These are phyloP conservation scores for Ferrisia virgata DNA, from an alignment of 2,888 invertebrate genomes.

Conservation along the genomic window DNA sequence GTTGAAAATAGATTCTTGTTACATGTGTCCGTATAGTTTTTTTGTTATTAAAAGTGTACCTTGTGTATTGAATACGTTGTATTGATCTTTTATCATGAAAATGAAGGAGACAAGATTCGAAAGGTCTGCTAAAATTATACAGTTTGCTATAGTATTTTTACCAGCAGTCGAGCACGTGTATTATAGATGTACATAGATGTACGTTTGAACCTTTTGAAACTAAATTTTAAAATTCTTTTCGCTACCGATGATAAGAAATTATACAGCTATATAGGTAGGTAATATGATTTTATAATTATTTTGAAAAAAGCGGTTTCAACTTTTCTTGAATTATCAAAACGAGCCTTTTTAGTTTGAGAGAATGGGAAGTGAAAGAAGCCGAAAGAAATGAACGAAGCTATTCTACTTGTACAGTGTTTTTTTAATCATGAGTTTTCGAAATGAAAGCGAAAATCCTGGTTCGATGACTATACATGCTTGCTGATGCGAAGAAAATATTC, in stretches of 20 bases:
- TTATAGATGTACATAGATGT: not conserved
- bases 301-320: no score
- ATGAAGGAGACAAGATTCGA: not conserved
- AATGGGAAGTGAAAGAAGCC: not conserved
- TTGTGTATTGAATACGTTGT: not conserved
- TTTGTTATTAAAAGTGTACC: not conserved
- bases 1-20: not conserved
- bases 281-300: no score
- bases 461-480: not conserved
- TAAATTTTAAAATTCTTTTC: no score
- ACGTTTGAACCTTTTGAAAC: not conserved
- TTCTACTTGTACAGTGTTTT: not conserved
- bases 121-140: not conserved
- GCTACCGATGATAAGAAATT: no score
- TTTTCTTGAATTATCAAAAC: no score
- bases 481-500: not conserved
- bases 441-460: not conserved
- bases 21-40: not conserved
- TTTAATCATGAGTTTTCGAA: not conserved
- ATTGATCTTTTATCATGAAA: not conserved
- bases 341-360: not conserved
- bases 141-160: not conserved
- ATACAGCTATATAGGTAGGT: no score
- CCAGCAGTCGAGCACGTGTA: not conserved
- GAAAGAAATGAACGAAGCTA: not conserved